Base-by-base conservation (phyloP, 2,797 vertebrate genomes). In the Gymnoscopelus braueri region DNA sequence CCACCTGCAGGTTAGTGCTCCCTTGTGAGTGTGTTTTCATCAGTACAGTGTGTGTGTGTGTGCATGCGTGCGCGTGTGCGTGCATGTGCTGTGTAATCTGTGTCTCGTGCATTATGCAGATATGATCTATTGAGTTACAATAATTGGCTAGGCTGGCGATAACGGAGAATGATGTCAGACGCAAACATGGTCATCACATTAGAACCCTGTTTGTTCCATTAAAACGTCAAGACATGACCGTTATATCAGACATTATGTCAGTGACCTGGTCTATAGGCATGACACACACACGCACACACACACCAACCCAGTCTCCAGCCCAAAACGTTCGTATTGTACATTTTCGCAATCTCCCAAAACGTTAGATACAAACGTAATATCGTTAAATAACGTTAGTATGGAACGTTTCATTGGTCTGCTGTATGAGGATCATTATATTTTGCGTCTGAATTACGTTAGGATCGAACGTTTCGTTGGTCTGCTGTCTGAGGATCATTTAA, bases 211-310 rank as follows among this genome's bases (percentile, higher is more conserved):
- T 47, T 48, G n/a, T 66, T 49, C 32, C 32, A 29, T 61, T 63
- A 24, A 32, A 60, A 65, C 52, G 58, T 74, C 23, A 15, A 10
- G 26, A 8, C 7, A 23, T 71, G 26, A 60, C n/a, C 59, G 26
- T 75, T 71, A 11, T 67, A 71, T 67, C 61, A 15, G n/a, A 73
- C 60, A 60, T 19, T 8, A n/a, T 47, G 53, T 54, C 35, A 5
- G 23, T 52, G 5, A 54, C 32, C 8, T 59, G 5, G 5, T 35
- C 57, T 59, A 35, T 15, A 59, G 4, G 14, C 29, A 4, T 12
- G 3, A n/a, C 59, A 58, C 63, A 32, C 52, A 65, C 14, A 44
- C 14, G 3, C 4, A 19, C 59, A 54, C 66, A 48, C 51, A 67
- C 13, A 51, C 13, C n/a, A n/a, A n/a, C n/a, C n/a, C n/a, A n/a